Conservation (phyloP, 2,113 vertebrate species). For the Dolichallabes microphthalmus region DNA sequence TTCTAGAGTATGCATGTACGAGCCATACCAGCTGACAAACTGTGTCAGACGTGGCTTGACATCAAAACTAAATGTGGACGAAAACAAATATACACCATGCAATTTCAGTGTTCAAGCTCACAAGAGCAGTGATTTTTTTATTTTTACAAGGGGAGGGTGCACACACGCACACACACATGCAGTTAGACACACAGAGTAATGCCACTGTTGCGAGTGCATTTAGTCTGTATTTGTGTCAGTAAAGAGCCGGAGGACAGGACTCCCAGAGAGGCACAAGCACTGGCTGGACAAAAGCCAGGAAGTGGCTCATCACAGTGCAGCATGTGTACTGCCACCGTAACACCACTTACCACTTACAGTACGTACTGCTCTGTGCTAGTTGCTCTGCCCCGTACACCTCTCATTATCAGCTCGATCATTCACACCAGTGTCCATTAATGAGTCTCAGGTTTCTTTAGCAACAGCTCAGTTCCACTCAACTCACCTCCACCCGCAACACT, state of each 20-base stretch:
- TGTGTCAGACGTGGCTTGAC: constrained; percentile 32
- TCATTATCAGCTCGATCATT: background rate
- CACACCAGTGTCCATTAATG: constrained; percentile 19
- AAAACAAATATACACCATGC: constrained; percentile 26
- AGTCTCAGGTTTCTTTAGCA: background rate
- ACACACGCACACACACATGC: constrained; percentile 24
- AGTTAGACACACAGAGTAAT: constrained; percentile 21
- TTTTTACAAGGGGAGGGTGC: constrained; percentile 37
- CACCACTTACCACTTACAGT: background rate
- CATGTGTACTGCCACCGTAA: background rate
- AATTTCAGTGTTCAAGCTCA: constrained; percentile 2
- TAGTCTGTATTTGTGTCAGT: constrained; percentile 52
- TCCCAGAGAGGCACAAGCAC: constrained; percentile 38
- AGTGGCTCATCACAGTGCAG: constrained; percentile 2
- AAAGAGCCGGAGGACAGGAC: constrained; percentile 42
- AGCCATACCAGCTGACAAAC: constrained; percentile 43
- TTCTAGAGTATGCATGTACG: background rate
- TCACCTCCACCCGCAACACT: background rate
- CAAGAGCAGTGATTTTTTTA: constrained; percentile 16
- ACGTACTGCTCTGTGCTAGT: background rate
- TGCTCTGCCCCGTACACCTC: background rate
- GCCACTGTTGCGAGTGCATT: constrained; percentile 38
- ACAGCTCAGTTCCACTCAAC: constrained; percentile 15
- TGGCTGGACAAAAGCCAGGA: constrained; percentile 35
- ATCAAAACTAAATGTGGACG: constrained; percentile 11